phyloP scores from a whole-genome alignment of 2,113 vertebrate genomes.

The Henicopernis longicauda region DNA sequence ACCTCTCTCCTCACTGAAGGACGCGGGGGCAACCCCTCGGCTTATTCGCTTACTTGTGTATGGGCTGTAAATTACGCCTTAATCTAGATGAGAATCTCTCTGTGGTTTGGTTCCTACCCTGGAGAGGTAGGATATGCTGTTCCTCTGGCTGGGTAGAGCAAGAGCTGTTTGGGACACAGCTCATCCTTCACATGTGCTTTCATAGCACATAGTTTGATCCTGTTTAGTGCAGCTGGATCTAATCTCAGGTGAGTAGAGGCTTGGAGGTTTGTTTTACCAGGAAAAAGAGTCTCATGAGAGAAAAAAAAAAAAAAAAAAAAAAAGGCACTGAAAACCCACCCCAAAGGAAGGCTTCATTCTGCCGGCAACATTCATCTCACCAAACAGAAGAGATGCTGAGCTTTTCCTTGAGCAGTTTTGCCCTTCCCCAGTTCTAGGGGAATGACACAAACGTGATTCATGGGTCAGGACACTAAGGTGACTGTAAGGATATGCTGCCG shows the following conservation, averaged over 20 bases:
- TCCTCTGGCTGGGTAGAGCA: fast-evolving
- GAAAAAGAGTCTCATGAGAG: not conserved
- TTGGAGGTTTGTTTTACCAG: not conserved
- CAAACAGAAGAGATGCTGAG: not conserved
- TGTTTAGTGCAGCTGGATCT: not conserved
- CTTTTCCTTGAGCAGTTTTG: not conserved
- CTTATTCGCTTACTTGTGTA: not conserved
- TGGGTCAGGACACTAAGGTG: not conserved
- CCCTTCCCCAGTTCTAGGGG: not conserved
- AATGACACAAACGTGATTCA: not conserved
- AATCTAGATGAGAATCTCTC: not conserved
- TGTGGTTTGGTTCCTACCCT: not conserved
- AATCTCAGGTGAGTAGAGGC: not conserved
- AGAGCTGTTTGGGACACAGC: not conserved
- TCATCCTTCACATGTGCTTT: not conserved
- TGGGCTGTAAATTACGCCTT: not conserved
- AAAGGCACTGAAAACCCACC: fast-evolving
- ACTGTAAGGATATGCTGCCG: not conserved
- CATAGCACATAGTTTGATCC: no score
- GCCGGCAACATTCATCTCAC: not conserved
- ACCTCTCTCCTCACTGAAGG: not conserved
- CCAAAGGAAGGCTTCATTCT: not conserved
- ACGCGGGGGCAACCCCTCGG: not conserved
- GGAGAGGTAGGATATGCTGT: not conserved
- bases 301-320: fast-evolving